A percentile compares a stretch with the other conserved stretches of the same genome.
These are phyloP conservation scores for Mus minutoides DNA, from an alignment of 2,797 vertebrate genomes.

Conservation along the genomic window DNA sequence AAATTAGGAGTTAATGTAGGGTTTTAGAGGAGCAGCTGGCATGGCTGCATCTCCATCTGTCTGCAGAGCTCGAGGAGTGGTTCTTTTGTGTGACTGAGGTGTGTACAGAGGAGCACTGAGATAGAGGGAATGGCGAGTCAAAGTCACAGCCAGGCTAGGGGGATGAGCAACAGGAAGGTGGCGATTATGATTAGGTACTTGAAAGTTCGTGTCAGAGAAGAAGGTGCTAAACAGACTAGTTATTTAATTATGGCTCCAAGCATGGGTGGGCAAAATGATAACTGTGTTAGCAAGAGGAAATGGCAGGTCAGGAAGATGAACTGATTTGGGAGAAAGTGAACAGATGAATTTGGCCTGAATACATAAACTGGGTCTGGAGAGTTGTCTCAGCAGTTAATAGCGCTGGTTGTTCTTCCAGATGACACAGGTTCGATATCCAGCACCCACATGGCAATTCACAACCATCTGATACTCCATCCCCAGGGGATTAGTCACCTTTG, in stretches of 20 bases:
- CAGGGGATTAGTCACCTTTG: not conserved
- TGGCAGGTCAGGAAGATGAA: not conserved
- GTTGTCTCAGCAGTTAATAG: not conserved
- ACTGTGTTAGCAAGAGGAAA: slow-evolving; percentile 18
- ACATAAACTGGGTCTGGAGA: not conserved
- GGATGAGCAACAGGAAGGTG: not conserved
- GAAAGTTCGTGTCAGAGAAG: not conserved
- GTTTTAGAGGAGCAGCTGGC: not conserved
- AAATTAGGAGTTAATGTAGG: not conserved
- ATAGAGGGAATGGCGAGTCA: not conserved
- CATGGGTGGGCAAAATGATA: not conserved
- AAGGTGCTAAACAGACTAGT: not conserved
- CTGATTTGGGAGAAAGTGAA: not conserved
- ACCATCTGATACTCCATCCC: not conserved
- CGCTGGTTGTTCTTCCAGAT: not conserved
- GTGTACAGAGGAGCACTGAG: not conserved
- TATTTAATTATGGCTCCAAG: not conserved
- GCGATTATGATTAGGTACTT: not conserved
- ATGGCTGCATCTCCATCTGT: not conserved
- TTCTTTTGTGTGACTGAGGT: not conserved
- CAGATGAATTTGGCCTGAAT: not conserved
- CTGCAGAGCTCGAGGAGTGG: not conserved
- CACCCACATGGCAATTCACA: not conserved
- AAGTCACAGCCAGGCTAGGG: not conserved
- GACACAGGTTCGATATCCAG: not conserved